phyloP scores from a whole-genome alignment of 2,113 vertebrate species.

The Apteryx owenii region DNA sequence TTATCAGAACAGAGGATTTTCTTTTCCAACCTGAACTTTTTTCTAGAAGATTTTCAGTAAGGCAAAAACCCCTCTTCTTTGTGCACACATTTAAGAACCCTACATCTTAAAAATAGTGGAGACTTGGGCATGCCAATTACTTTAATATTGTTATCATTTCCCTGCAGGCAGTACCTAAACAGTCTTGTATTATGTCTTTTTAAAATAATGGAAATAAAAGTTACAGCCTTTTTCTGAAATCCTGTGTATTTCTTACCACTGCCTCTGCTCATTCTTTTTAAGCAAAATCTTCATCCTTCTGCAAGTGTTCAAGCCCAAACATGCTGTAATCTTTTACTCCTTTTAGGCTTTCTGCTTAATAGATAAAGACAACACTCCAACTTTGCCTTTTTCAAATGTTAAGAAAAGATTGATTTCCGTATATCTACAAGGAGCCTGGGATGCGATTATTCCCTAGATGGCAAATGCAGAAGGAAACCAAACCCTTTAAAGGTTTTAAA shows the following conservation, averaged over 20 bases:
- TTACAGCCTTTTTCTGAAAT: not conserved
- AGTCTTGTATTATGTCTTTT: not conserved
- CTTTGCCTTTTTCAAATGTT: not conserved
- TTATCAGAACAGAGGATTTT: constrained; percentile 13
- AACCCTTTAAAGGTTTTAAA: not conserved
- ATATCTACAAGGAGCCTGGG: not conserved
- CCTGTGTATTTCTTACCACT: not conserved
- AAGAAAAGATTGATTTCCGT: constrained; percentile 14
- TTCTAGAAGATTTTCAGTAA: not conserved
- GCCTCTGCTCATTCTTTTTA: not conserved
- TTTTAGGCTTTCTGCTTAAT: not conserved
- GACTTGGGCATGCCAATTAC: not conserved
- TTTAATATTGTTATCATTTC: constrained; percentile 48
- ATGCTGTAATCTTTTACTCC: not conserved
- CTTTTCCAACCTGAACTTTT: not conserved
- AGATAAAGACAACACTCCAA: not conserved
- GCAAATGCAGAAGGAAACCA: not conserved
- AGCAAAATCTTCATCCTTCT: not conserved
- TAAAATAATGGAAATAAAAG: constrained; percentile 48
- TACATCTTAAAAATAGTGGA: not conserved
- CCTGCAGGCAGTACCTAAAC: not conserved
- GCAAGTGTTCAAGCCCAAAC: not conserved
- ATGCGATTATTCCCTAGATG: not conserved
- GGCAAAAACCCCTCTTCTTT: not conserved
- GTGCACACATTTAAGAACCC: not conserved